These are phyloP conservation scores for Apus apus DNA, from an alignment of 2,113 vertebrate genomes.

Conservation along the genomic window DNA sequence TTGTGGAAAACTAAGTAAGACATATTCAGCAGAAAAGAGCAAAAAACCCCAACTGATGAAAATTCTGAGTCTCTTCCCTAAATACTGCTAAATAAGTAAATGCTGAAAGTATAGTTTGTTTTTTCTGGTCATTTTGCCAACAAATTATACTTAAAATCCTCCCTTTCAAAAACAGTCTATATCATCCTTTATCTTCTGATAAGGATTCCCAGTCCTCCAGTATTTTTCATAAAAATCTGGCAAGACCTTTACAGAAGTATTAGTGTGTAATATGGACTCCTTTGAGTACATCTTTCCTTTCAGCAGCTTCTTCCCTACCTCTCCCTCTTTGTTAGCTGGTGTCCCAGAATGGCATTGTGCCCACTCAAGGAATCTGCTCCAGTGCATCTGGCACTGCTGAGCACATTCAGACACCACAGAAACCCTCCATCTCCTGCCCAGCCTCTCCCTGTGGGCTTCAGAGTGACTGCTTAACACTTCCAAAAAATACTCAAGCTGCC, in stretches of 20 bases:
- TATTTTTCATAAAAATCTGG: not conserved
- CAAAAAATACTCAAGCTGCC: not conserved
- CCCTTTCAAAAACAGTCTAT: not conserved
- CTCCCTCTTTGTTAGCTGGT: accelerated
- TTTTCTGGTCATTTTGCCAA: not conserved
- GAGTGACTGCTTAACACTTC: not conserved
- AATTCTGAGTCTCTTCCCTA: not conserved
- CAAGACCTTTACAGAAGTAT: not conserved
- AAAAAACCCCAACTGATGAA: not conserved
- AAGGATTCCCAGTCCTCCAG: not conserved
- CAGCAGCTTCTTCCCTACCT: not conserved
- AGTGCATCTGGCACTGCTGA: not conserved
- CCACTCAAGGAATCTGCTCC: not conserved
- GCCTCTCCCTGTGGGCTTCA: not conserved
- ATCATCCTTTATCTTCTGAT: not conserved
- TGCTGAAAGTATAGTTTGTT: not conserved
- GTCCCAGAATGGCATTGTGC: not conserved
- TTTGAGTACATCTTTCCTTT: not conserved
- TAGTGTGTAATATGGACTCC: not conserved
- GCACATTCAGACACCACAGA: not conserved
- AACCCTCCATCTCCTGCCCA: not conserved
- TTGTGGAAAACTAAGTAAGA: not conserved
- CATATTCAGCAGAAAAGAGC: not conserved
- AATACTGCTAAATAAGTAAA: not conserved
- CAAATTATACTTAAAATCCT: not conserved